Conservation (phyloP, 2,113 vertebrate genomes). For the Phylloscopus trochilus region DNA sequence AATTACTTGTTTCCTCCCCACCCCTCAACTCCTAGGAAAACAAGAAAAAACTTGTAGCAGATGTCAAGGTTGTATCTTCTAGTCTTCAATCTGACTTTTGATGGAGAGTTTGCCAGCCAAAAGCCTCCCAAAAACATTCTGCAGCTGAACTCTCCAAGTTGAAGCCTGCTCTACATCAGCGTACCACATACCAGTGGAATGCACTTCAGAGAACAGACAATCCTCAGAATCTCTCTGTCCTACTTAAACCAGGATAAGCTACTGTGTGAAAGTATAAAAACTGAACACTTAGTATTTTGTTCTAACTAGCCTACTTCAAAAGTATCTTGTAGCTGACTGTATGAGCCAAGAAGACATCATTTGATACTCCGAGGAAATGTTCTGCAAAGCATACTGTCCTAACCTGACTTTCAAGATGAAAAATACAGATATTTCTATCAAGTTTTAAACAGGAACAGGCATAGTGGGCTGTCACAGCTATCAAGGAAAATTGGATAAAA, state of each 20-base stretch:
- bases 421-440: neutral
- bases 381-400: neutral
- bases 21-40: neutral
- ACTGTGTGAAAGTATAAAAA: neutral
- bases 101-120: neutral
- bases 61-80: neutral
- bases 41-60: conserved; percentile 3
- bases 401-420: conserved; percentile 9
- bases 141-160: conserved; percentile 15
- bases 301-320: conserved; percentile 17
- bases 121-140: conserved; percentile 11
- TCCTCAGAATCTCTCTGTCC: neutral
- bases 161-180: conserved; percentile 7
- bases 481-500: neutral
- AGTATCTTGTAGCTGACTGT: neutral
- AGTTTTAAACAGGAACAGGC: neutral
- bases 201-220: neutral
- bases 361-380: neutral
- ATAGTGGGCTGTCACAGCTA: neutral
- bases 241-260: neutral
- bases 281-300: conserved; percentile 8
- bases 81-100: neutral
- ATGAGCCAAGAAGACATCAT: neutral
- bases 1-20: neutral
- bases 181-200: neutral